phyloP scores from a whole-genome alignment of 2,888 invertebrate species.

The Ophion obscuratus region DNA sequence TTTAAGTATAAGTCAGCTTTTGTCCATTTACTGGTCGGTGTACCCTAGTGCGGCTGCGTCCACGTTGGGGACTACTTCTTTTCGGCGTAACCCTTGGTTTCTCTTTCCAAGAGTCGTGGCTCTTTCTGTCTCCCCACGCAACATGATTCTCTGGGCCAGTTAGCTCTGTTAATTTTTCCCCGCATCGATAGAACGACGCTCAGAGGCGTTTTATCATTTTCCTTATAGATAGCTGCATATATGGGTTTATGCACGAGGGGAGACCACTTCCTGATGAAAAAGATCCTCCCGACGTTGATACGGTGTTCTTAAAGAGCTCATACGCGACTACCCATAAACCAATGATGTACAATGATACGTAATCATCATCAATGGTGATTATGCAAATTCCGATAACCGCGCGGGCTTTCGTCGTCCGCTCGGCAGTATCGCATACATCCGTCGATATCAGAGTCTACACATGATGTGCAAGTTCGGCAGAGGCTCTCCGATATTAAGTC shows the following conservation, averaged over 20 bases:
- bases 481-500: slow-evolving; percentile 5
- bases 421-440: too few relatives aligned
- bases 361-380: too few relatives aligned
- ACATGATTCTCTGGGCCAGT: slow-evolving; percentile 5
- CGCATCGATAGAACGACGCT: slow-evolving; percentile 17
- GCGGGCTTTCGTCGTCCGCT: too few relatives aligned
- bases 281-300: slow-evolving; percentile 28
- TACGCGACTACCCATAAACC: neutral
- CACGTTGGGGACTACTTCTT: too few relatives aligned
- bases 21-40: too few relatives aligned
- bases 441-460: neutral
- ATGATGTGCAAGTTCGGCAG: neutral
- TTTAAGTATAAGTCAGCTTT: too few relatives aligned
- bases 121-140: neutral
- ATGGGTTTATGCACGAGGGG: neutral
- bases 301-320: slow-evolving; percentile 11
- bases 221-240: neutral
- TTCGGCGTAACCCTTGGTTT: too few relatives aligned
- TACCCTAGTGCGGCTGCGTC: too few relatives aligned
- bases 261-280: slow-evolving; percentile 35
- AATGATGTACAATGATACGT: neutral
- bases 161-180: slow-evolving; percentile 51
- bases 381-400: too few relatives aligned
- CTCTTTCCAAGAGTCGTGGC: too few relatives aligned
- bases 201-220: slow-evolving; percentile 53